Conservation (phyloP, 2,113 vertebrate genomes). For the Marmota monax region DNA sequence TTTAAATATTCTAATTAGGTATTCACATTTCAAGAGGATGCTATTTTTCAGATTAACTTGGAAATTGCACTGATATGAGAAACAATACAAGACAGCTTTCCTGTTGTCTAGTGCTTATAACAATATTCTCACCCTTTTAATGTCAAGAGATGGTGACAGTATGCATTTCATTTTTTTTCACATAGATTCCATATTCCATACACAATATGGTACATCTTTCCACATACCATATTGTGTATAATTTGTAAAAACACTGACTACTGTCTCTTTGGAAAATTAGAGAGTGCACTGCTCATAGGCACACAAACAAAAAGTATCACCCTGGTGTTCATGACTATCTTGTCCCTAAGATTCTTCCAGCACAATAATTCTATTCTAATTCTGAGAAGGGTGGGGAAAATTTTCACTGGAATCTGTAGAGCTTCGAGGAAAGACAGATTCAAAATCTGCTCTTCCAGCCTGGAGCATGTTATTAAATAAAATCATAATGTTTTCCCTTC, state of each 20-base stretch:
- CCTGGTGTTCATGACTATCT: background rate
- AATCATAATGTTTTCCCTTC: background rate
- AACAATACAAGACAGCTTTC: background rate
- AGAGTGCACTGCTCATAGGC: too few species aligned
- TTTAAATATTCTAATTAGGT: background rate
- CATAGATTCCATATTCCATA: background rate
- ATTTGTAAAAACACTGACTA: background rate
- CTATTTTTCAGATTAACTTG: background rate
- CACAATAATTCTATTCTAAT: background rate
- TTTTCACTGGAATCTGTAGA: background rate
- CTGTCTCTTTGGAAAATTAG: background rate
- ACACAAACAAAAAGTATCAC: fast-evolving
- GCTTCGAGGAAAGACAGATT: background rate
- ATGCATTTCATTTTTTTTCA: background rate
- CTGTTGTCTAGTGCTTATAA: background rate
- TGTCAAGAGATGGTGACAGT: background rate
- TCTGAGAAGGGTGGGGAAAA: background rate
- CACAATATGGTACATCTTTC: too few species aligned
- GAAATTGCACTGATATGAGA: fast-evolving
- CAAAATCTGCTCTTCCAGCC: background rate
- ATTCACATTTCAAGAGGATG: background rate
- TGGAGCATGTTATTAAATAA: background rate
- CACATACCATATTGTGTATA: background rate
- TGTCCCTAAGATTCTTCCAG: background rate
- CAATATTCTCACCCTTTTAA: background rate